Percentiles rank a stretch among this genome's conserved stretches.
These are phyloP conservation scores for Babylonia areolata DNA, from an alignment of 1,140 invertebrate genomes.

Conservation along the genomic window DNA sequence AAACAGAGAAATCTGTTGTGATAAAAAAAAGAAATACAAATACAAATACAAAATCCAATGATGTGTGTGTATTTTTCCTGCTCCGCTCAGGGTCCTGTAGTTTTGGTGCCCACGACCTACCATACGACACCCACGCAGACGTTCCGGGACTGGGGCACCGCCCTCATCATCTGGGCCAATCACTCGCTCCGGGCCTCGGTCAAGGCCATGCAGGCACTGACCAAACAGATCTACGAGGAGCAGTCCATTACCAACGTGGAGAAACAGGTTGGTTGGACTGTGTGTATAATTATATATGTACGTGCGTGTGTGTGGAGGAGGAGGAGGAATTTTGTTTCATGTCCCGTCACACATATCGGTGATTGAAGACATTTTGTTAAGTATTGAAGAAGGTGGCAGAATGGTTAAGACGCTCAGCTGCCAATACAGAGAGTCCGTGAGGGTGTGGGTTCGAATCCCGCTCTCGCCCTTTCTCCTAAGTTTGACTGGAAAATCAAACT, in stretches of 20 bases:
- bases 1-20: no score
- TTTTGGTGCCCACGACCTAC: slow-evolving; percentile 78
- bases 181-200: slow-evolving; percentile 76
- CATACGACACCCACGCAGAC: slow-evolving; percentile 75
- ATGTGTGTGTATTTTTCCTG: background rate
- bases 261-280: slow-evolving; percentile 67
- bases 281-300: background rate
- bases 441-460: no score
- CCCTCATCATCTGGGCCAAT: slow-evolving; percentile 78
- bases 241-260: slow-evolving; percentile 73
- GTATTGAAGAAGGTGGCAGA: no score
- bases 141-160: slow-evolving; percentile 75
- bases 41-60: no score
- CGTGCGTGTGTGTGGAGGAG: background rate
- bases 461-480: no score
- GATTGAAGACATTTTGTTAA: no score
- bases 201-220: slow-evolving; percentile 75
- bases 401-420: no score
- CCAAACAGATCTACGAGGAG: slow-evolving; percentile 71
- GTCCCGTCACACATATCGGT: no score
- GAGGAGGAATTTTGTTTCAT: no score
- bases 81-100: slow-evolving; percentile 73
- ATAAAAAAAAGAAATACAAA: no score
- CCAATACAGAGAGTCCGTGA: no score
- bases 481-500: no score